Conservation (phyloP, 2,888 invertebrate species). For the Barypeithes pellucidus region DNA sequence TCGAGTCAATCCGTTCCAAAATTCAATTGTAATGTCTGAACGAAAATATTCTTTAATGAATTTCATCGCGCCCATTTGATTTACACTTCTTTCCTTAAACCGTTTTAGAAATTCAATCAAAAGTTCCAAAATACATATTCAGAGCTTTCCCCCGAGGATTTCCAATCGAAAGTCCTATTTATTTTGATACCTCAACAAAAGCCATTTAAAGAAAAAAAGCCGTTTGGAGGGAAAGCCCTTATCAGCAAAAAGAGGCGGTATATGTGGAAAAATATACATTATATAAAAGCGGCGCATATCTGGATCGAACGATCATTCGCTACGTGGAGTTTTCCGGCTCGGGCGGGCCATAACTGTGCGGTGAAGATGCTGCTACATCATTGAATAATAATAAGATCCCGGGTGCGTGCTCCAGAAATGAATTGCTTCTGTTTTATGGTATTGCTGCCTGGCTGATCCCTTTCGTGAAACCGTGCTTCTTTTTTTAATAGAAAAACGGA, state of each 20-base stretch:
- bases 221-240: conserved; percentile 53
- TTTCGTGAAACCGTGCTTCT: conserved; percentile 39
- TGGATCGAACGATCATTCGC: conserved; percentile 59
- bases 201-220: conserved; percentile 56
- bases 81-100: conserved; percentile 43
- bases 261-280: conserved; percentile 58
- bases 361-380: conserved; percentile 66
- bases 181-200: conserved; percentile 57
- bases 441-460: conserved; percentile 43
- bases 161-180: conserved; percentile 57
- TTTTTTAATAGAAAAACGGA: conserved; percentile 44
- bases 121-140: conserved; percentile 56
- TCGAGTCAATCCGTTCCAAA: no score
- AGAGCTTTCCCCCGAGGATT: conserved; percentile 53
- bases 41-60: conserved; percentile 5
- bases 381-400: conserved; percentile 72
- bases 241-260: conserved; percentile 54
- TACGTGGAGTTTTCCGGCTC: conserved; percentile 58
- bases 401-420: conserved; percentile 63
- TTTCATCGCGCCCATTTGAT: conserved; percentile 28
- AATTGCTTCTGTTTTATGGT: conserved; percentile 55
- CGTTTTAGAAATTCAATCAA: conserved; percentile 55
- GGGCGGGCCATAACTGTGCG: conserved; percentile 65
- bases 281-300: conserved; percentile 60
- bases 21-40: not conserved